A percentile compares a stretch with the other conserved stretches of the same genome.
phyloP scores from a whole-genome alignment of 1,140 invertebrate species.

The Cotesia glomerata region DNA sequence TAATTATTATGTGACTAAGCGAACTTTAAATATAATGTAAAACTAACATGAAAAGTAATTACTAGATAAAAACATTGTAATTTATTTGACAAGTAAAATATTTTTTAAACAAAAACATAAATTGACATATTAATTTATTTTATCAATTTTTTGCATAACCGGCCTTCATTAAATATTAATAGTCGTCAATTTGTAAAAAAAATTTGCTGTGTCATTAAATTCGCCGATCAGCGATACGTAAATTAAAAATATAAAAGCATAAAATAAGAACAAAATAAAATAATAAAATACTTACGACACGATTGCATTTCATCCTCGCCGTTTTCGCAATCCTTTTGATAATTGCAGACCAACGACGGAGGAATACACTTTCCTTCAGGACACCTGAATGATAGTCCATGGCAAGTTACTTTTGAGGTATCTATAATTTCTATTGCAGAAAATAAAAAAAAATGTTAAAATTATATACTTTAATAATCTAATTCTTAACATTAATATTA shows the following conservation, averaged over 20 bases:
- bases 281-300: slow-evolving; percentile 76
- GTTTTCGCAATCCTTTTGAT: slow-evolving; percentile 87
- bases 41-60: too few species aligned
- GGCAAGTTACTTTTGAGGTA: neutral
- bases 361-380: slow-evolving; percentile 88
- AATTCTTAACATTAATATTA: too few species aligned
- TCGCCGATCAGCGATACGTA: neutral
- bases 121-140: too few species aligned
- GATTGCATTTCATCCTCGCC: slow-evolving; percentile 89
- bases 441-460: neutral
- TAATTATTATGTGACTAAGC: too few species aligned
- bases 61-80: too few species aligned
- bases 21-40: too few species aligned
- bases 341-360: slow-evolving; percentile 84
- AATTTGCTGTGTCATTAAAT: neutral
- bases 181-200: neutral
- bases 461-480: too few species aligned
- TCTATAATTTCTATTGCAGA: neutral
- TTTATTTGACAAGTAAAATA: too few species aligned
- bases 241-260: neutral
- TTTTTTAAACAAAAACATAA: too few species aligned
- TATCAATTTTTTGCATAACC: slow-evolving; percentile 6
- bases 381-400: slow-evolving; percentile 70
- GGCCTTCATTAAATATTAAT: neutral
- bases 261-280: slow-evolving; percentile 12